Base-by-base conservation (phyloP, 1,140 invertebrate species). In the Scaptomyza hsui region DNA sequence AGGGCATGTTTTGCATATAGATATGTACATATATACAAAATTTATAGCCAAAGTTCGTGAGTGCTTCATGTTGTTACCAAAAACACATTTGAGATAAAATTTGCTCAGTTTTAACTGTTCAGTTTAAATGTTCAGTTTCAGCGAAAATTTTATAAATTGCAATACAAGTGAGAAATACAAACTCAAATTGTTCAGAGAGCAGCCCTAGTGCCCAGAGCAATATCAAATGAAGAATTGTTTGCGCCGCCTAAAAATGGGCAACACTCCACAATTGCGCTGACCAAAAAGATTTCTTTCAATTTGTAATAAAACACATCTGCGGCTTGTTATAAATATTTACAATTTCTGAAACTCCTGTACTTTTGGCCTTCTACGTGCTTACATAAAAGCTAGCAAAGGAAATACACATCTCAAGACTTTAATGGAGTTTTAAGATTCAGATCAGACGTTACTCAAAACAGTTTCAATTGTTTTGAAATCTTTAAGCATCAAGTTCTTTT, bases 1-100 rank as follows among this genome's bases (percentile, higher is more conserved):
- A n/a, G 26, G 21, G 24, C 64, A 67, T 60, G 63, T 72, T 74
- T 83, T 19, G 55, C 51, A 70, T 35, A 47, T 63, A 37, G 7
- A 29, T 29, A 29, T 29, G 6, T n/a, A n/a, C n/a, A 65, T 72
- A 55, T 55, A 65, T 71, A 75, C 60, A 52, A 86, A 74, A 86
- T 85, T 86, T 77, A 85, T 85, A 77, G 57, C 73, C 72, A 77
- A 70, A 85, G 57, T 80, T 86, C 63, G 68, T 73, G 77, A 47
- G 42, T 7, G 55, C 21, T 53, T 71, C 49, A 62, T 73, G 21
- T 57, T 72, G 57, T 48, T 65, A 24, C 39, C 44, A 32, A 62
- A 74, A 82, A 65, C 59, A 48, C 45, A 44, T 47, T 56, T 56
- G 47, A 61, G 59, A 63, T 72, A 42, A 57, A 76, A 21, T 44